These are phyloP conservation scores for Idaea dimidiata DNA, from an alignment of 2,888 invertebrate species.

Conservation along the genomic window DNA sequence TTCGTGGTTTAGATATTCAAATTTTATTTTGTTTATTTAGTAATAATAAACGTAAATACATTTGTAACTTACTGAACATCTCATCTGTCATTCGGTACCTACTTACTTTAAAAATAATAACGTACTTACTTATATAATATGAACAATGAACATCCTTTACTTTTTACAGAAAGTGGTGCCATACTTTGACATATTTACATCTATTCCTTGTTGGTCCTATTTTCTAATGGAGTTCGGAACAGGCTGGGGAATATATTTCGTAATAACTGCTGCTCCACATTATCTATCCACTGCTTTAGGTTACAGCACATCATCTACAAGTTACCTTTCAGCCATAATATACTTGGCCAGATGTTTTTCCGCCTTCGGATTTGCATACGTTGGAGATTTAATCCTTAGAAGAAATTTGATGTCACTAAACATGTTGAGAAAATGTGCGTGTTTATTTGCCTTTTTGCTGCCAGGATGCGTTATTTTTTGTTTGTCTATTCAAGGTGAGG, in stretches of 20 bases:
- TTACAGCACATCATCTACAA: slow-evolving; percentile 60
- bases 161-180: slow-evolving; percentile 66
- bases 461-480: slow-evolving; percentile 42
- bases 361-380: slow-evolving; percentile 25
- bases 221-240: slow-evolving; percentile 82
- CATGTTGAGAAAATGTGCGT: slow-evolving; percentile 13
- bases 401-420: slow-evolving; percentile 20
- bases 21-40: no score
- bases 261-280: slow-evolving; percentile 73
- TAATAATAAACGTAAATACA: no score
- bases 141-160: neutral
- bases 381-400: slow-evolving; percentile 40
- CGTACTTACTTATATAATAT: no score
- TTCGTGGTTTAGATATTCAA: no score
- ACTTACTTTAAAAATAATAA: no score
- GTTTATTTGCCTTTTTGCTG: slow-evolving; percentile 59
- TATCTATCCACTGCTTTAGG: slow-evolving; percentile 82
- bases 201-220: slow-evolving; percentile 82
- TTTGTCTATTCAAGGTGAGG: slow-evolving; percentile 21
- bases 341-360: slow-evolving; percentile 27
- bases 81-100: no score
- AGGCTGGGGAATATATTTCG: slow-evolving; percentile 83
- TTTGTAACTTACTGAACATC: no score
- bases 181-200: slow-evolving; percentile 70
- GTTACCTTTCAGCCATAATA: slow-evolving; percentile 29